Conservation (phyloP, 2,113 vertebrate species). For the Balaeniceps rex region DNA sequence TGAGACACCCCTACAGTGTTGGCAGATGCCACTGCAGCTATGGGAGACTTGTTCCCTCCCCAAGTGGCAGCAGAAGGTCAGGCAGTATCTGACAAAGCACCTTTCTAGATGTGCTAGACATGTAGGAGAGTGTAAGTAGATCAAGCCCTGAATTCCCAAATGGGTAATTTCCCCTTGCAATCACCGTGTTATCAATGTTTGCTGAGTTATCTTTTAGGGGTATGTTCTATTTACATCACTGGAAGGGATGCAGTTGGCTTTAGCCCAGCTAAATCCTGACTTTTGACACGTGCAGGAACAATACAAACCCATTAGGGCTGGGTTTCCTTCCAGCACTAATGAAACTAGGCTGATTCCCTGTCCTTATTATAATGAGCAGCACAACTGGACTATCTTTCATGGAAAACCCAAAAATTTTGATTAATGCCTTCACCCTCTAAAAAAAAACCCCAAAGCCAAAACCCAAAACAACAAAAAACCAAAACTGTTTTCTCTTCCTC, state of each 20-base stretch:
- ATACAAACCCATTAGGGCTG: neutral
- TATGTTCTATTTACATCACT: neutral
- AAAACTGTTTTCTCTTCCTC: neutral
- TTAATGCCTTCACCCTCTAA: neutral
- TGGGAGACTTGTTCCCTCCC: neutral
- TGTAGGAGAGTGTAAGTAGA: neutral
- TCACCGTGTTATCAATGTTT: neutral
- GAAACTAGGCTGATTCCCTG: neutral
- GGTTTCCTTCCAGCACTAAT: neutral
- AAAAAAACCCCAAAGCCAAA: neutral
- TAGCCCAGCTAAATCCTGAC: neutral
- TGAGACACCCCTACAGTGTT: neutral
- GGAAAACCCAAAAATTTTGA: neutral
- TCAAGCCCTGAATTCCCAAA: neutral
- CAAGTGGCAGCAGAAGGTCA: neutral
- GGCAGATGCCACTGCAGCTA: neutral
- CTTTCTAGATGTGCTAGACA: neutral
- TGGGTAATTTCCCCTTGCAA: neutral
- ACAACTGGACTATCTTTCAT: neutral
- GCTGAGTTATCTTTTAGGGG: neutral
- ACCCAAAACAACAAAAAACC: neutral
- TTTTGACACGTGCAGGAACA: neutral
- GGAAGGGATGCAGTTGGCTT: neutral
- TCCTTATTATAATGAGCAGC: neutral
- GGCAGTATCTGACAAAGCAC: neutral